Evolutionary conservation across 2,113 vertebrate genomes (phyloP).

Genomic region (Hucho hucho): DNA sequence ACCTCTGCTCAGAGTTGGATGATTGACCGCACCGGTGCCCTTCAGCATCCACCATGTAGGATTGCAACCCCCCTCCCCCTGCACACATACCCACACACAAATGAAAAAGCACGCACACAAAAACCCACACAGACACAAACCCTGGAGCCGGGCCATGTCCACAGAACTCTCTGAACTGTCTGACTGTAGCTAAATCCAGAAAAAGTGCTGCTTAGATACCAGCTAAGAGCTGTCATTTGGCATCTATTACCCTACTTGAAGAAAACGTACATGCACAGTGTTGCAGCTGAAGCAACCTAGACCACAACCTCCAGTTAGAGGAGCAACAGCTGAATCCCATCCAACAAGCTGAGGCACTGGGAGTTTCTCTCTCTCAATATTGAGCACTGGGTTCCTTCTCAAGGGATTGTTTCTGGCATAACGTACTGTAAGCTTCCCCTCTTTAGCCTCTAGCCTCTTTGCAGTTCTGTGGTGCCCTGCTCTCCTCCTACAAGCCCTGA

Average conservation of each 20-base stretch:
- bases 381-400: conserved; percentile 6
- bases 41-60: too few species aligned
- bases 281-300: conserved; percentile 30
- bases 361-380: not conserved
- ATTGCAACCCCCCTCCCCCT: too few species aligned
- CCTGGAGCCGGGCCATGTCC: not conserved
- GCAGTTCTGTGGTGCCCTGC: not conserved
- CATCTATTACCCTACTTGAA: conserved; percentile 20
- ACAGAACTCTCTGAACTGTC: not conserved
- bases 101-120: not conserved
- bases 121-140: not conserved
- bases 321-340: conserved; percentile 21
- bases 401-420: not conserved
- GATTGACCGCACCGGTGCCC: too few species aligned
- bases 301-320: conserved; percentile 35
- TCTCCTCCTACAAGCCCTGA: not conserved
- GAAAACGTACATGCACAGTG: not conserved
- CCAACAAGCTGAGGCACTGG: conserved; percentile 25
- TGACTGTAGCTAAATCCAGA: not conserved
- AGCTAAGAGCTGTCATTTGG: conserved; percentile 10
- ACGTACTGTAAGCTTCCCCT: not conserved
- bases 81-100: not conserved
- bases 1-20: not conserved
- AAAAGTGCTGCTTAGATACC: not conserved
- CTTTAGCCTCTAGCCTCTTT: not conserved